phyloP scores from a whole-genome alignment of 2,888 invertebrate species.

The Epistrophe grossulariae region DNA sequence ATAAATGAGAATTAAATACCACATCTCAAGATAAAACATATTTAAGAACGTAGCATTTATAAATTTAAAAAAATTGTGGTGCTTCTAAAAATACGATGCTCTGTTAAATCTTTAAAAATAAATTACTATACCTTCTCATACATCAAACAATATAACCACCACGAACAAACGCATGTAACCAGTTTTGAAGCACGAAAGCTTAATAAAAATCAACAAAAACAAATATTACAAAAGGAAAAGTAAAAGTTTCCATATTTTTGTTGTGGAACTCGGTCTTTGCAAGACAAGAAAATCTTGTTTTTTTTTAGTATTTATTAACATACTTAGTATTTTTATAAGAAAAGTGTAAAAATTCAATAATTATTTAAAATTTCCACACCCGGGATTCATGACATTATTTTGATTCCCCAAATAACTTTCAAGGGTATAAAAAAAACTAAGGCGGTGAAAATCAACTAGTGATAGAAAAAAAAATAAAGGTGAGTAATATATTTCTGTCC shows the following conservation, averaged over 20 bases:
- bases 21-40: neutral
- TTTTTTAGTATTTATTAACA: slow-evolving; percentile 15
- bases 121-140: slow-evolving; percentile 1
- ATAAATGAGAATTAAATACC: neutral
- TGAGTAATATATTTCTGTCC: slow-evolving; percentile 43
- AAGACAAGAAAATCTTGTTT: slow-evolving; percentile 40
- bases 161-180: slow-evolving; percentile 34
- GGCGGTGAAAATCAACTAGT: slow-evolving; percentile 14
- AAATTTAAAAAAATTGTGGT: slow-evolving; percentile 7
- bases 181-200: slow-evolving; percentile 54
- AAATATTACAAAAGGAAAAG: slow-evolving; percentile 40
- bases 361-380: neutral
- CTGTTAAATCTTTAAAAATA: slow-evolving; percentile 8
- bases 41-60: neutral
- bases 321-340: neutral
- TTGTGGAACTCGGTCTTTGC: slow-evolving; percentile 30
- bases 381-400: neutral
- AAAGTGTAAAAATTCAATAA: slow-evolving; percentile 10
- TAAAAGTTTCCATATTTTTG: slow-evolving; percentile 60
- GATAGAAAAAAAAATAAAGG: slow-evolving; percentile 37
- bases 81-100: neutral
- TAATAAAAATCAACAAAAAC: slow-evolving; percentile 36
- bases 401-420: slow-evolving; percentile 14
- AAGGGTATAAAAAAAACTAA: slow-evolving; percentile 15
- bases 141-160: slow-evolving; percentile 19